phyloP scores from a whole-genome alignment of 2,113 vertebrate species.

The Glaucomys volans region DNA sequence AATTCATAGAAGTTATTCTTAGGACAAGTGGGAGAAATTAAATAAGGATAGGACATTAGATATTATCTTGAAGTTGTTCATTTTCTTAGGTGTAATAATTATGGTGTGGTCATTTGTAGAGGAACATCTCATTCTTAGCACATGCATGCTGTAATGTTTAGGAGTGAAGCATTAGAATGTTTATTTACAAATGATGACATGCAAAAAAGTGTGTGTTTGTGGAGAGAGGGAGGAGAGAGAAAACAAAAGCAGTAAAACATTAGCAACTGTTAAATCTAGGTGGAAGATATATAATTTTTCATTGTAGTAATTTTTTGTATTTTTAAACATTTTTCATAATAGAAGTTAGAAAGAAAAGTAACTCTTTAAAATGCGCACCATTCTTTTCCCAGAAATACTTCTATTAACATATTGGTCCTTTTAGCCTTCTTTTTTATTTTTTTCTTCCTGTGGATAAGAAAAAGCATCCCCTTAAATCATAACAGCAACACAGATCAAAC shows the following conservation, averaged over 20 bases:
- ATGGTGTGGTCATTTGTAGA: background rate
- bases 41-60: background rate
- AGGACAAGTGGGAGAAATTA: background rate
- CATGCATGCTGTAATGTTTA: background rate
- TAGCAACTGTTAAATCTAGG: background rate
- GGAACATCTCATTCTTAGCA: background rate
- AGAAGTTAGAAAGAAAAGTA: conserved; percentile 1
- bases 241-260: background rate
- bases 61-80: background rate
- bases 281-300: background rate
- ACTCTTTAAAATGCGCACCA: conserved; percentile 23
- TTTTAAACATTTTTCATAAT: background rate
- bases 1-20: background rate
- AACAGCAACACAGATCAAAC: background rate
- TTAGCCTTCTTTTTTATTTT: background rate
- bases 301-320: background rate
- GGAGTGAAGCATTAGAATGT: background rate
- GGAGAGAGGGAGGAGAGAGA: background rate
- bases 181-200: conserved; percentile 1
- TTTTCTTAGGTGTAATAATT: conserved; percentile 23
- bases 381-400: background rate
- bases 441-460: background rate
- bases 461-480: background rate
- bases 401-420: background rate
- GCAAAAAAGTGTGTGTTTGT: background rate